A percentile compares a stretch with the other conserved stretches of the same genome.
phyloP scores from a whole-genome alignment of 2,113 vertebrate genomes.

The Manacus vitellinus region DNA sequence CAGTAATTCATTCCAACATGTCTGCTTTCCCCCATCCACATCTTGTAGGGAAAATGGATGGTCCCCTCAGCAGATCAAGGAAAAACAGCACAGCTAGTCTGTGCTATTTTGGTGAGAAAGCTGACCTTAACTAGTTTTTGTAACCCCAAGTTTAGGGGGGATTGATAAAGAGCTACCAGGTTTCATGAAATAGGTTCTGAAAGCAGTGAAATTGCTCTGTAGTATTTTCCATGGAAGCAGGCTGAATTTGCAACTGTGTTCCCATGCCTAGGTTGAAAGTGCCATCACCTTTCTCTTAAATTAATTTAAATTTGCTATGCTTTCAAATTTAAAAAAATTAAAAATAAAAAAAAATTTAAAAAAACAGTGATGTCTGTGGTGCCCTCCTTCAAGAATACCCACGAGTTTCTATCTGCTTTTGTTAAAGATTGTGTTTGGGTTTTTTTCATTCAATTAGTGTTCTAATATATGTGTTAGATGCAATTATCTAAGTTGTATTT shows the following conservation, averaged over 20 bases:
- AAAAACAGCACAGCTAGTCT: rapidly evolving
- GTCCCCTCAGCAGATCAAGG: not conserved
- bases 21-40: not conserved
- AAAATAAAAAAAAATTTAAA: not conserved
- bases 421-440: not conserved
- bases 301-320: not conserved
- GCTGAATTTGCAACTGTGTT: not conserved
- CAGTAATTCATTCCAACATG: not conserved
- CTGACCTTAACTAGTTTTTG: not conserved
- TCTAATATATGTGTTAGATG: not conserved
- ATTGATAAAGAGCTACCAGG: not conserved
- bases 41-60: not conserved
- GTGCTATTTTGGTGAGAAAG: not conserved
- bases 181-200: not conserved
- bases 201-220: not conserved
- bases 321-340: not conserved
- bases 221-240: not conserved
- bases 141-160: not conserved
- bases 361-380: not conserved
- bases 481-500: not conserved
- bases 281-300: not conserved
- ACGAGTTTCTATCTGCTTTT: not conserved
- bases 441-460: not conserved
- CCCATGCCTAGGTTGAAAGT: not conserved
- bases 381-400: not conserved